A percentile compares a stretch with the other conserved stretches of the same genome.
Conservation (phyloP, 2,888 invertebrate genomes). For the Lithophane socia region DNA sequence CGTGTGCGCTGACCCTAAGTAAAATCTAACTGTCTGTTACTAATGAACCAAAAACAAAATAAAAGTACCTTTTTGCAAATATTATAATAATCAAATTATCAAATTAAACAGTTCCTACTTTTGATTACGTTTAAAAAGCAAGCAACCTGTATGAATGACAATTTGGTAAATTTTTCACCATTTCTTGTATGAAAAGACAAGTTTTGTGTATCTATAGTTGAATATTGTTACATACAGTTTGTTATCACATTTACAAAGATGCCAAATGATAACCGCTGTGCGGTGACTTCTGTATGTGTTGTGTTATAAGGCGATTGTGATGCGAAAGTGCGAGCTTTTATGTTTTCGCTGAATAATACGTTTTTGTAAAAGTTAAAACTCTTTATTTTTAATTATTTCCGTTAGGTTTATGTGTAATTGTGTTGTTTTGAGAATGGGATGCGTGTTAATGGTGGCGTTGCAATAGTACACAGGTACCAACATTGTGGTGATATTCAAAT, state of each 20-base stretch:
- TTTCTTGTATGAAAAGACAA: constrained; percentile 57
- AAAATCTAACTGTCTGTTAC: constrained; percentile 38
- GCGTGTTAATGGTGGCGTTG: constrained; percentile 51
- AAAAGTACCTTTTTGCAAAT: constrained; percentile 36
- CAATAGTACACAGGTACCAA: constrained; percentile 50
- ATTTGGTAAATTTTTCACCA: constrained; percentile 69
- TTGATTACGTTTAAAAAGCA: constrained; percentile 11
- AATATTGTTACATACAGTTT: constrained; percentile 62
- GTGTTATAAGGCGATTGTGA: constrained; percentile 54
- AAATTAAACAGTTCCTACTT: constrained; percentile 62
- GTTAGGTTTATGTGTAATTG: constrained; percentile 59
- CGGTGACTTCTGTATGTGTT: constrained; percentile 53
- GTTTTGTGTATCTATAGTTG: constrained; percentile 64
- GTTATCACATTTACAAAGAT: constrained; percentile 60
- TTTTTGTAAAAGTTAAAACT: constrained; percentile 61
- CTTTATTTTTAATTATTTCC: constrained; percentile 60
- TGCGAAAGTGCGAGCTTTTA: constrained; percentile 50
- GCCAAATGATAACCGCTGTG: constrained; percentile 58
- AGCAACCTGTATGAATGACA: constrained; percentile 54
- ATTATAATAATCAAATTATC: constrained; percentile 27
- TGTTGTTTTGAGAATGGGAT: constrained; percentile 50
- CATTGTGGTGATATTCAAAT: constrained; percentile 62
- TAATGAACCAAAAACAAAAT: constrained; percentile 39
- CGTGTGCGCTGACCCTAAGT: constrained; percentile 43
- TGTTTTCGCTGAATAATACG: constrained; percentile 62